These are phyloP conservation scores for Lepidocyrtinus sp. DNA, from an alignment of 2,888 invertebrate species.

Conservation along the genomic window DNA sequence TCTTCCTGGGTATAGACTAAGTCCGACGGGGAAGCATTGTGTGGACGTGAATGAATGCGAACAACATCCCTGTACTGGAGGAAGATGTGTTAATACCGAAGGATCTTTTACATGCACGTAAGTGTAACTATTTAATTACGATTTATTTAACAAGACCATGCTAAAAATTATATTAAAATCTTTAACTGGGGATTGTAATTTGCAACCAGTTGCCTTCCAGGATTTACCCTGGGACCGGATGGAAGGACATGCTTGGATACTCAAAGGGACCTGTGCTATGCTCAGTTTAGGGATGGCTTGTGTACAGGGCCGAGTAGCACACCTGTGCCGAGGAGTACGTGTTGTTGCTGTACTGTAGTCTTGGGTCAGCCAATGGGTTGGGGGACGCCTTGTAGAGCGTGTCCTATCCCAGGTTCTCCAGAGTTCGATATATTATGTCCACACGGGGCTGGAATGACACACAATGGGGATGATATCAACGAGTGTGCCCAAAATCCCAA, in stretches of 20 bases:
- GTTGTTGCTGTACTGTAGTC: constrained; percentile 83
- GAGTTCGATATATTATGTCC: constrained; percentile 78
- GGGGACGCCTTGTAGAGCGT: constrained; percentile 79
- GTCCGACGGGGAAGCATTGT: constrained; percentile 79
- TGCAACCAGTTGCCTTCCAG: constrained; percentile 80
- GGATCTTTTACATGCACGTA: constrained; percentile 83
- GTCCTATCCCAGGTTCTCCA: constrained; percentile 80
- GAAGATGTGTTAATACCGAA: constrained; percentile 87
- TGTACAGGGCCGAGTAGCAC: constrained; percentile 81
- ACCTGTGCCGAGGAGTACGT: constrained; percentile 79
- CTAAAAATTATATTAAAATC: not conserved
- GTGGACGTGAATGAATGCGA: constrained; percentile 82
- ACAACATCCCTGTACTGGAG: constrained; percentile 75
- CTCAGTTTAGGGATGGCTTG: constrained; percentile 82
- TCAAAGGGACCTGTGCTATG: constrained; percentile 84
- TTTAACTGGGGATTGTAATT: not conserved
- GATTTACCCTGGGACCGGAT: constrained; percentile 82
- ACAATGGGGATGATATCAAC: constrained; percentile 87
- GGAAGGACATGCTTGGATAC: constrained; percentile 87
- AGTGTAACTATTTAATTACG: constrained; percentile 20
- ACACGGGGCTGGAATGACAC: constrained; percentile 79
- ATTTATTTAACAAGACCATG: not conserved
- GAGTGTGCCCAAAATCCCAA: constrained; percentile 86
- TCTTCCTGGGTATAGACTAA: constrained; percentile 79
- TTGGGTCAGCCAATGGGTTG: constrained; percentile 77